These are phyloP conservation scores for Dyspetes luteomarginatus DNA, from an alignment of 2,888 invertebrate species.

Conservation along the genomic window DNA sequence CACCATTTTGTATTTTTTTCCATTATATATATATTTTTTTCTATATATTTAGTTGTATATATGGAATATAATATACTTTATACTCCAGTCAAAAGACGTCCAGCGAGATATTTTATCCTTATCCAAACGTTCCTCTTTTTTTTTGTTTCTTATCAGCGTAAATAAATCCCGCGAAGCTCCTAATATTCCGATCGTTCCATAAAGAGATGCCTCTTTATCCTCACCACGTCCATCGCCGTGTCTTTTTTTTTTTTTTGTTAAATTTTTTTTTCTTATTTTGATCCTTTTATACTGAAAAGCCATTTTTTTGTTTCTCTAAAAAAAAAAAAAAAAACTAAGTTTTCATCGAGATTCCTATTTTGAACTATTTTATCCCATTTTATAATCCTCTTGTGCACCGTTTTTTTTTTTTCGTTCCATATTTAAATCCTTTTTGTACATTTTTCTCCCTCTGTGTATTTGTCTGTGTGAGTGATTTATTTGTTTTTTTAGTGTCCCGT, in stretches of 20 bases:
- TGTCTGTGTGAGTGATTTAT: conserved; percentile 38
- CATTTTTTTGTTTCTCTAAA: conserved; percentile 52
- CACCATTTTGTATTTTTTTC: conserved; percentile 71
- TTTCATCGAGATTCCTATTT: conserved; percentile 67
- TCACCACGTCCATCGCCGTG: conserved; percentile 54
- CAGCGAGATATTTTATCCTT: conserved; percentile 62
- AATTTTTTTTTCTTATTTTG: conserved; percentile 20
- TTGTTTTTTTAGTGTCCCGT: conserved; percentile 48
- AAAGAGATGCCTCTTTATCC: conserved; percentile 41
- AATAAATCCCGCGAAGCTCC: conserved; percentile 69
- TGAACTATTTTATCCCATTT: conserved; percentile 58
- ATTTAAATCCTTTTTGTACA: conserved; percentile 62
- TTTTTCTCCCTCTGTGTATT: too few relatives aligned
- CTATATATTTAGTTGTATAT: too few relatives aligned
- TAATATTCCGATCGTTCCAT: conserved; percentile 65
- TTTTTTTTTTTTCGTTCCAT: too few relatives aligned
- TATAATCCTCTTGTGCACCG: conserved; percentile 65
- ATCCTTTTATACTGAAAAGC: conserved; percentile 49
- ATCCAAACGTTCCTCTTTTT: conserved; percentile 64
- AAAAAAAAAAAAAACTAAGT: conserved; percentile 61
- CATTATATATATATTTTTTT: conserved; percentile 69
- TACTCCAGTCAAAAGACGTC: conserved; percentile 59
- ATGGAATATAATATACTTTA: conserved; percentile 34
- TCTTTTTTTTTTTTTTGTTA: conserved; percentile 17
- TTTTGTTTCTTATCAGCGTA: conserved; percentile 55